These are phyloP conservation scores for Syrista parreyssii DNA, from an alignment of 2,888 invertebrate genomes.

Conservation along the genomic window DNA sequence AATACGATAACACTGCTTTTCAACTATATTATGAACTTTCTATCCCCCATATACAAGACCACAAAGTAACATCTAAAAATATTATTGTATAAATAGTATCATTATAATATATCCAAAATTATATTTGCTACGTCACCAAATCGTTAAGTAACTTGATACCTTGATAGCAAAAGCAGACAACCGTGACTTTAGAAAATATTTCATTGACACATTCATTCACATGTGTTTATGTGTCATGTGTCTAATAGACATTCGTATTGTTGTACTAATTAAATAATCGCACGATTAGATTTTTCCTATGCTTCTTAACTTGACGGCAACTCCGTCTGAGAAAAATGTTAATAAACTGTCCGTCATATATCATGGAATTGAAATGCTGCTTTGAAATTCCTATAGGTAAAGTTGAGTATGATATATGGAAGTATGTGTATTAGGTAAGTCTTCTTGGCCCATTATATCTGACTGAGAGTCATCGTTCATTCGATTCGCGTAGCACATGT, in stretches of 20 bases:
- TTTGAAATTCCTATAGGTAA: background rate
- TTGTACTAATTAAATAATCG: background rate
- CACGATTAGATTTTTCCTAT: background rate
- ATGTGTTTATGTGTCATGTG: background rate
- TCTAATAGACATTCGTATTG: no score
- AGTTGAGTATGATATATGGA: background rate
- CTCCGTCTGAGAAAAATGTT: background rate
- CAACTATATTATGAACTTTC: background rate
- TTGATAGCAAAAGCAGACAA: background rate
- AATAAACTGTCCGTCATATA: background rate
- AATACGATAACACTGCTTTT: background rate
- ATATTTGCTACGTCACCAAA: background rate
- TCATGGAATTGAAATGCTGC: background rate
- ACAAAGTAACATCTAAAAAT: background rate
- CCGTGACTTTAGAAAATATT: background rate
- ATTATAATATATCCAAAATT: background rate
- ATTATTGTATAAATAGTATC: background rate
- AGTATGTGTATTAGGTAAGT: constrained; percentile 20
- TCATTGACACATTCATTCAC: background rate
- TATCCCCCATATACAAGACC: background rate
- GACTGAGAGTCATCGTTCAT: constrained; percentile 15
- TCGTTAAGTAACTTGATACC: background rate
- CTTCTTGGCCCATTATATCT: constrained; percentile 22
- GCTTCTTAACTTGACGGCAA: background rate
- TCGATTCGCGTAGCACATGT: constrained; percentile 19